Conservation (phyloP, 2,113 vertebrate species). For the Dasyurus viverrinus region DNA sequence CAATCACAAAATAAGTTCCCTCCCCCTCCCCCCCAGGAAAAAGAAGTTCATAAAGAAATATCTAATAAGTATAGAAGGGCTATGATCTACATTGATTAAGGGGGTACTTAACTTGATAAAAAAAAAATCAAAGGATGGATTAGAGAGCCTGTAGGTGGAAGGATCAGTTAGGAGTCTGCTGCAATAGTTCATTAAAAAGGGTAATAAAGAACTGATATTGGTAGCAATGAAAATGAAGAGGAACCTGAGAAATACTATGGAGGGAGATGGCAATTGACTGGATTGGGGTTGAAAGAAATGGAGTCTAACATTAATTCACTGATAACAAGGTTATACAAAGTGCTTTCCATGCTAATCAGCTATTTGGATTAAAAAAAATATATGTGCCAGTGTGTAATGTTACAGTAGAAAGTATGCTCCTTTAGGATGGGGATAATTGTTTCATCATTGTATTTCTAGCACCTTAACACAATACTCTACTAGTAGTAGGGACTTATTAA, state of each 20-base stretch:
- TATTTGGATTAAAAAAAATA: conserved; percentile 63
- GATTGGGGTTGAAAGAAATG: not conserved
- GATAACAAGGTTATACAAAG: conserved; percentile 50
- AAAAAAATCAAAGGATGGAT: not conserved
- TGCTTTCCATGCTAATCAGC: conserved; percentile 47
- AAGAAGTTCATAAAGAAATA: not conserved
- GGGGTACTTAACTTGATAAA: not conserved
- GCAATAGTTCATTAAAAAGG: not conserved
- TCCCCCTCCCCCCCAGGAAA: not conserved
- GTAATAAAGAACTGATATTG: not conserved
- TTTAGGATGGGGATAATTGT: not conserved
- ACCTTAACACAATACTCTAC: not conserved
- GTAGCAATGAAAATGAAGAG: not conserved
- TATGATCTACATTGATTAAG: not conserved
- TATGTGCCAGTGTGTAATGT: not conserved
- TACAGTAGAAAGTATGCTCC: not conserved
- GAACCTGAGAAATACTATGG: not conserved
- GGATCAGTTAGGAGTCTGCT: not conserved
- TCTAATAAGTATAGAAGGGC: not conserved
- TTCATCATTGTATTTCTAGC: not conserved
- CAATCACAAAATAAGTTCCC: not conserved
- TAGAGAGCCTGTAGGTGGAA: not conserved
- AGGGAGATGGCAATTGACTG: not conserved
- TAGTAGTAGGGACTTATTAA: not conserved
- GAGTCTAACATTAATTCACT: conserved; percentile 34